Evolutionary conservation across 2,113 vertebrate genomes (phyloP), one percentile per base, ranked within the genome.

Genomic region (Sisor rabdophorus): DNA sequence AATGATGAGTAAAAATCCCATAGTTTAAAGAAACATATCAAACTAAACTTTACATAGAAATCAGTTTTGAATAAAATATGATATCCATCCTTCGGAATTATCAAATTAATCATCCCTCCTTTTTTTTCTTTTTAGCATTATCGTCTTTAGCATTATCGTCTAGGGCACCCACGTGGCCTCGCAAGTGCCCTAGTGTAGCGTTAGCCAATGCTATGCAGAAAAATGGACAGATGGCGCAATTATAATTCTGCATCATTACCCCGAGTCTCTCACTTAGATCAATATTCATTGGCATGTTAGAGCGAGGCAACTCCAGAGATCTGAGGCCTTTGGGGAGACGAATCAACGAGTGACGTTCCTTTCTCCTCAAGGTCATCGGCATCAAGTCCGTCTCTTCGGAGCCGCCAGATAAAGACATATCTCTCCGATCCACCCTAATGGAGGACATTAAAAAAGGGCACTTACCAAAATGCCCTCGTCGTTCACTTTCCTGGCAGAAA

Each of bases 401-500:
- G 72, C 61, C 60, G 36, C 71, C 64, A 80, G 83, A 73, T 81
- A 80, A 83, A 85, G 82, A 80, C 70, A 40, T 79, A 84, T 81
- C 50, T 52, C 77, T 61, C 71, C 76, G 63, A 80, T 81, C 79
- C 68, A 77, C 72, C 64, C 56, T 80, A 82, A 77, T 84, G 76
- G 75, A 77, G 79, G 65, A 73, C 72, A 72, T 84, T 85, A 85
- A 82, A 77, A 77, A 79, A 76, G 74, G 47, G 63, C 53, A 30
- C 58, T 69, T 71, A 65, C 79, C 82, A 79, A 71, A 71, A 81
- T 71, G 58, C 74, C 71, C 80, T 79, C 47, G 32, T 12, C 73
- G 2, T 20, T 48, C 76, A 76, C 72, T 76, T 56, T 77, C 76
- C 53, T 15, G 16, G 70, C 80, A 70, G 75, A 74, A 79, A 67